Percentiles rank a stretch among this genome's conserved stretches.
Evolutionary conservation across 2,888 invertebrate genomes (phyloP).

Genomic region (Oligia strigilis): DNA sequence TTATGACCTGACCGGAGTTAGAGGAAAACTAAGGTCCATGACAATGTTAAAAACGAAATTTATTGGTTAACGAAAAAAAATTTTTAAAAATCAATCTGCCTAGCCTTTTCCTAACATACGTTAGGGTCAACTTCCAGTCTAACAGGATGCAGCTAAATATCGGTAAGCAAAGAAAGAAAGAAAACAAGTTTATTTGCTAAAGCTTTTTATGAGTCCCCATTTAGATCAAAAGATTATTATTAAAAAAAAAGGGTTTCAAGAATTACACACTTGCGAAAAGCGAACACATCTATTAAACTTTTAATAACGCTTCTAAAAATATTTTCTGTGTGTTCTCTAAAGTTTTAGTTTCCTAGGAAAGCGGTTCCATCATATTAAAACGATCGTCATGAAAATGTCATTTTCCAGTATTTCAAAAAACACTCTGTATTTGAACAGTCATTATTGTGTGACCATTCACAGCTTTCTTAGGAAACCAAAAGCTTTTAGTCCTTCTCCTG

Average conservation of each 20-base stretch:
- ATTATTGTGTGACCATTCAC: not conserved
- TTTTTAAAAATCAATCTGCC: not conserved
- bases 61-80: not conserved
- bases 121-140: not conserved
- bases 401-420: not conserved
- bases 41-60: not conserved
- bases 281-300: not conserved
- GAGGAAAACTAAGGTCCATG: not conserved
- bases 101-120: not conserved
- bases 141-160: not conserved
- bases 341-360: not conserved
- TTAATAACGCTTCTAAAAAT: not conserved
- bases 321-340: not conserved
- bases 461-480: too few species aligned
- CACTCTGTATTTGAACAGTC: not conserved
- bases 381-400: not conserved
- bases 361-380: not conserved
- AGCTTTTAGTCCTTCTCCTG: too few species aligned
- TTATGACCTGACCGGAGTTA: not conserved
- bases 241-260: not conserved
- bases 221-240: not conserved
- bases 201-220: not conserved
- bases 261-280: not conserved
- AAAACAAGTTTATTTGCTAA: not conserved
- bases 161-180: not conserved